Percentiles rank a stretch among this genome's conserved stretches.
Evolutionary conservation across 2,113 vertebrate genomes (phyloP).

Genomic region (Synodontis membranacea): DNA sequence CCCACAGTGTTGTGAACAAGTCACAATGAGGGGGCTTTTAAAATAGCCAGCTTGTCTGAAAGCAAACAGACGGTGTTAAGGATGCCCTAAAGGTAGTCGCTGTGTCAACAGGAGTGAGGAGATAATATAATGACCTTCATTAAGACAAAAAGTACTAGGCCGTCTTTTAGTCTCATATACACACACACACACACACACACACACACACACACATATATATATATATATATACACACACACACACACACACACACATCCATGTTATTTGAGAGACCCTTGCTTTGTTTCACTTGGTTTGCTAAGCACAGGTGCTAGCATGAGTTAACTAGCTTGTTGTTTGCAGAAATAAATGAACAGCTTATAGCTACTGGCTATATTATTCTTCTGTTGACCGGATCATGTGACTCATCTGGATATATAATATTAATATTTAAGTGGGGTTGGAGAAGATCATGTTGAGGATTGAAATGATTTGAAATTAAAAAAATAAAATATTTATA

Average conservation of each 20-base stretch:
- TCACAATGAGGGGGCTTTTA: background rate
- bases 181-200: too few species aligned
- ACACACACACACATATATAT: background rate
- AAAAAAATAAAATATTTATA: background rate
- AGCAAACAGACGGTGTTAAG: constrained; percentile 11
- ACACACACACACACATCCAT: background rate
- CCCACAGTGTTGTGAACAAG: constrained; percentile 10
- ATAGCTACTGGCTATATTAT: background rate
- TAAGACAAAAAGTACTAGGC: background rate
- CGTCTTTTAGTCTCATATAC: background rate
- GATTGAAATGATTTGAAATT: background rate
- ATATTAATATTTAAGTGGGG: background rate
- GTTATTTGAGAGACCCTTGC: background rate
- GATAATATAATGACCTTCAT: constrained; percentile 9
- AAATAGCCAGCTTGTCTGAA: background rate
- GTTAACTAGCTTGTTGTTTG: constrained; percentile 7
- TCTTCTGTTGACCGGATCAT: background rate
- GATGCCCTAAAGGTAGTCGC: background rate
- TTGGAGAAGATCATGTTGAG: background rate
- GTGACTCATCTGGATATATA: background rate
- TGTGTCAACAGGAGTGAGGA: background rate
- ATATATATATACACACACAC: background rate
- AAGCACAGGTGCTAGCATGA: background rate
- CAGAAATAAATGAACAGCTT: background rate
- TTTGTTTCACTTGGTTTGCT: background rate